A percentile compares a stretch with the other conserved stretches of the same genome.
phyloP scores from a whole-genome alignment of 92 coral and sea anemone genomes.

The Porites divaricata region DNA sequence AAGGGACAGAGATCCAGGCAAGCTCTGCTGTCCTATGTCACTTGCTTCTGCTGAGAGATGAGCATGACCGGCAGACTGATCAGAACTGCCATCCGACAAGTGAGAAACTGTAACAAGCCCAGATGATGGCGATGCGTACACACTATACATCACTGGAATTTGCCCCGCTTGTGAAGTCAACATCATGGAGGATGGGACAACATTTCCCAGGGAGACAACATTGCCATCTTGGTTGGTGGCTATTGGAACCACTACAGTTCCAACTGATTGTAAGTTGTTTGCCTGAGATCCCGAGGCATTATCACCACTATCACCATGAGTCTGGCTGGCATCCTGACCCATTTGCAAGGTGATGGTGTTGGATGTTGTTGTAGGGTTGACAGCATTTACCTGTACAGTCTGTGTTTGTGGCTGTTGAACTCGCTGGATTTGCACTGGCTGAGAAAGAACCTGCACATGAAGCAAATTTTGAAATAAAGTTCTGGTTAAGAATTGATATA shows the following conservation, averaged over 20 bases:
- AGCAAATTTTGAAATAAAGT: not conserved
- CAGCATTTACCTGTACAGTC: conserved; percentile 51
- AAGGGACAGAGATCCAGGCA: conserved; percentile 68
- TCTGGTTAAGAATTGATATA: too few species aligned
- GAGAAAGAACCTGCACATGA: conserved; percentile 63
- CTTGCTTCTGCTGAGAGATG: conserved; percentile 74
- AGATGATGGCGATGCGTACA: conserved; percentile 79
- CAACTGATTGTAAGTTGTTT: conserved; percentile 74
- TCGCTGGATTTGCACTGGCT: conserved; percentile 91
- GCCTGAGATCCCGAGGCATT: conserved; percentile 61
- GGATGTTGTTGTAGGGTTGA: conserved; percentile 37
- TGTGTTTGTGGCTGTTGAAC: conserved; percentile 75
- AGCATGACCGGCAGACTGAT: conserved; percentile 61
- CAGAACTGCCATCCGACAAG: conserved; percentile 53
- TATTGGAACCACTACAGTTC: conserved; percentile 86
- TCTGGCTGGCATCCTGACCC: conserved; percentile 83
- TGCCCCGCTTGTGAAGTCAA: conserved; percentile 83
- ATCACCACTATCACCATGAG: conserved; percentile 76
- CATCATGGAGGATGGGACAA: conserved; percentile 91
- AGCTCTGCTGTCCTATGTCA: conserved; percentile 70
- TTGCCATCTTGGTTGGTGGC: conserved; percentile 84
- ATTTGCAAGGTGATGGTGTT: conserved; percentile 58
- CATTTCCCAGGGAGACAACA: conserved; percentile 81
- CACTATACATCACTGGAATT: conserved; percentile 89
- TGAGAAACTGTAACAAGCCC: conserved; percentile 84